Conservation (phyloP, 2,797 vertebrate species). For the Arrhamphus sclerolepis region DNA sequence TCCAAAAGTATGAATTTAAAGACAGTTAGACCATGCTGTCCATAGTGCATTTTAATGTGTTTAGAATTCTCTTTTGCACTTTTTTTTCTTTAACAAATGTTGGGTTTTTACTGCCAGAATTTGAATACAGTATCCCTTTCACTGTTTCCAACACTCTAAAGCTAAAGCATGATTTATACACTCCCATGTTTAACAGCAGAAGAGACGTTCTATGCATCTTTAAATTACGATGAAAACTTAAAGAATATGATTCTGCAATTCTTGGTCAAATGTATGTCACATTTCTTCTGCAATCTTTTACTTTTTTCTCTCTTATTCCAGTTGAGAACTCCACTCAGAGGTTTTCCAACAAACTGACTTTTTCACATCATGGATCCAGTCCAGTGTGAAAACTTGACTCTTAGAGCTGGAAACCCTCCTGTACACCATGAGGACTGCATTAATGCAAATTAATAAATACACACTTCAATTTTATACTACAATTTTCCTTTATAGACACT, state of each 20-base stretch:
- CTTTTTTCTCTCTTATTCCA: slow-evolving; percentile 1
- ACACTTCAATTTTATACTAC: neutral
- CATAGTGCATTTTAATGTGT: neutral
- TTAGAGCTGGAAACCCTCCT: slow-evolving; percentile 2
- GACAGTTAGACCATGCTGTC: neutral
- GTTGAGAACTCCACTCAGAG: slow-evolving; percentile 1
- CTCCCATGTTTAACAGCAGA: neutral
- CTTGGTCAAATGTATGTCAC: neutral
- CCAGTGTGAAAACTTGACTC: neutral
- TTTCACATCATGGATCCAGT: slow-evolving; percentile 1
- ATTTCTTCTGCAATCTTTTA: neutral
- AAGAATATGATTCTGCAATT: too few relatives aligned
- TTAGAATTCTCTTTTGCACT: neutral
- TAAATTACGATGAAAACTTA: too few relatives aligned
- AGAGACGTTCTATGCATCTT: too few relatives aligned
- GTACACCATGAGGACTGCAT: neutral
- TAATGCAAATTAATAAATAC: too few relatives aligned
- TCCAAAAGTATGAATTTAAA: neutral
- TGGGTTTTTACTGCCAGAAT: neutral
- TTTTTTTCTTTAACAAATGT: neutral
- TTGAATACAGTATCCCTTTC: neutral
- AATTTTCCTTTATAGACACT: too few relatives aligned
- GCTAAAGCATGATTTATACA: neutral
- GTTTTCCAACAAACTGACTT: neutral
- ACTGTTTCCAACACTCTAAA: neutral